A percentile compares a stretch with the other conserved stretches of the same genome.
Evolutionary conservation across 2,888 invertebrate genomes (phyloP).

Genomic region (Tortrix viridana): DNA sequence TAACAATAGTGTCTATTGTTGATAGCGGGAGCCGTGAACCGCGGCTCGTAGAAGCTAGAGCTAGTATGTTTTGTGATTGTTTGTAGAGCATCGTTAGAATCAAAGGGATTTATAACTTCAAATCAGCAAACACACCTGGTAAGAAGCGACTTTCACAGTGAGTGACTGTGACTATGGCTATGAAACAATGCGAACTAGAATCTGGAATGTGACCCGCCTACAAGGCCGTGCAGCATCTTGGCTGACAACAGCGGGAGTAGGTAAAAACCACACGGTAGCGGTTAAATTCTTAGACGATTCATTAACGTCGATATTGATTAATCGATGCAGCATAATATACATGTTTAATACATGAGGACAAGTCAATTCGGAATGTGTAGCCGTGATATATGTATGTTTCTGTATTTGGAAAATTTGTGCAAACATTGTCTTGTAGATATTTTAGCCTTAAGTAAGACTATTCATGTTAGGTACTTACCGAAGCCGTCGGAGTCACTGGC

Average conservation of each 20-base stretch:
- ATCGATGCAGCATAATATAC: constrained; percentile 37
- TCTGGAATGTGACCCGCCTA: constrained; percentile 80
- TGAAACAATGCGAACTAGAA: constrained; percentile 75
- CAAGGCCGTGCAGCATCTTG: constrained; percentile 70
- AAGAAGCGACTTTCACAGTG: constrained; percentile 25
- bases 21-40: constrained; percentile 40
- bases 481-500: constrained; percentile 80
- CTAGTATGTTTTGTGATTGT: constrained; percentile 24
- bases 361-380: constrained; percentile 32
- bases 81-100: constrained; percentile 5
- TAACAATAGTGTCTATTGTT: constrained; percentile 68
- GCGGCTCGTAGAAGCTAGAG: constrained; percentile 19
- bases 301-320: constrained; percentile 41
- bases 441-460: constrained; percentile 27
- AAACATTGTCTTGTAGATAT: constrained; percentile 19
- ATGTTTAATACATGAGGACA: constrained; percentile 36
- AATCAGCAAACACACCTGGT: constrained; percentile 21
- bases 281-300: constrained; percentile 43
- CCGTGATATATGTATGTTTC: constrained; percentile 4
- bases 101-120: background rate
- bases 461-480: constrained; percentile 69
- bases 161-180: constrained; percentile 42
- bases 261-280: constrained; percentile 35
- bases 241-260: constrained; percentile 8
- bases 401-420: constrained; percentile 14